Percentiles rank a stretch among this genome's conserved stretches.
These are phyloP conservation scores for Cinclus mexicanus DNA, from an alignment of 2,113 vertebrate genomes.

Conservation along the genomic window DNA sequence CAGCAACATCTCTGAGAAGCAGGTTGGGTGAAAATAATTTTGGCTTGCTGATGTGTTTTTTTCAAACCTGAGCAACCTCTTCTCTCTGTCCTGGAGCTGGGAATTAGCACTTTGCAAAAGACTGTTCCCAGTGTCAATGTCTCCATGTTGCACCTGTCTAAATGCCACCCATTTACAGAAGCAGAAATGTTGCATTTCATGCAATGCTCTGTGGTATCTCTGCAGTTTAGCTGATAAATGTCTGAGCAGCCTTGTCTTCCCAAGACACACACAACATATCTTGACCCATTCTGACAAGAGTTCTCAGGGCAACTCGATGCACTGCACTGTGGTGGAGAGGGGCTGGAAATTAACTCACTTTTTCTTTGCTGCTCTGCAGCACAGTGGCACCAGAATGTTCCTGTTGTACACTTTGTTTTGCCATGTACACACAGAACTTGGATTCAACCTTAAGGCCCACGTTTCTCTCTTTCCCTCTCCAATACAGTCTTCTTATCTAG, in stretches of 20 bases:
- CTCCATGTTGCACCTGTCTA: neutral
- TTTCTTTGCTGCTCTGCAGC: neutral
- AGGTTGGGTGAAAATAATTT: neutral
- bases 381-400: neutral
- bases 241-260: neutral
- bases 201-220: neutral
- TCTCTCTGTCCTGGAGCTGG: neutral
- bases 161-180: neutral
- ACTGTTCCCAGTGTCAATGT: neutral
- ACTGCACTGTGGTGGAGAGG: neutral
- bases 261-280: neutral
- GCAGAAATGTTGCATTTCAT: neutral
- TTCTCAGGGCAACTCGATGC: neutral
- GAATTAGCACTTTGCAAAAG: neutral
- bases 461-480: neutral
- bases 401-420: rapidly evolving
- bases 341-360: neutral
- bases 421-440: neutral
- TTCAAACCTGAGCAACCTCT: neutral
- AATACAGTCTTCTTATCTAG: neutral
- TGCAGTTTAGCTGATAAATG: neutral
- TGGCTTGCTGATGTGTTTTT: neutral
- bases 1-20: neutral
- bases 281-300: neutral
- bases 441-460: neutral